A percentile compares a stretch with the other conserved stretches of the same genome.
These are phyloP conservation scores for Alethe castanea DNA, from an alignment of 2,113 vertebrate genomes.

Conservation along the genomic window DNA sequence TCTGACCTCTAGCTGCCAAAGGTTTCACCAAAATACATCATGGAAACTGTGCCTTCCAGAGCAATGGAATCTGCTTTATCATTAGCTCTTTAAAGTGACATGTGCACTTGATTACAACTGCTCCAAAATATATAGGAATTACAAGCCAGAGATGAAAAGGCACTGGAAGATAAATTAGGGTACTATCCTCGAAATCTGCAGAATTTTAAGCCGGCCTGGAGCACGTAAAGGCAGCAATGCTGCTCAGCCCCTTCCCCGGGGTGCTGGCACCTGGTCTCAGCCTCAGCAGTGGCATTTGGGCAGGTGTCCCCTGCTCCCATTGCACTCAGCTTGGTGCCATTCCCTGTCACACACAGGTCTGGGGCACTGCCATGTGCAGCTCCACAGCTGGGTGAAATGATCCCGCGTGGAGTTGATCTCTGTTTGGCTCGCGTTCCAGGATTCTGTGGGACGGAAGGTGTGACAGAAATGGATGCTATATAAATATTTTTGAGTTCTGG, in stretches of 20 bases:
- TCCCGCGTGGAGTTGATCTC: background rate
- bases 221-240: fast-evolving
- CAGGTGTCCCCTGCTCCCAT: background rate
- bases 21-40: background rate
- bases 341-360: background rate
- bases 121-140: background rate
- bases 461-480: background rate
- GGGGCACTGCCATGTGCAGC: background rate
- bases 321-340: background rate
- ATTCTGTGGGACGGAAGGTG: slow-evolving; percentile 10
- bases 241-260: background rate
- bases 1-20: slow-evolving; percentile 45
- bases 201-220: background rate
- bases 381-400: background rate
- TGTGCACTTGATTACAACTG: background rate
- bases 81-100: background rate
- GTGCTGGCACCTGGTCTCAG: background rate
- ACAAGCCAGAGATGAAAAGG: background rate
- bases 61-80: background rate
- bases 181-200: background rate
- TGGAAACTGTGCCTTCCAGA: background rate
- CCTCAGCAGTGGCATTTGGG: background rate
- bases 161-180: background rate
- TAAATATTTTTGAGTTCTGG: slow-evolving; percentile 25
- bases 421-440: background rate